Percentiles rank a stretch among this genome's conserved stretches.
These are phyloP conservation scores for Plutella xylostella DNA, from an alignment of 2,888 invertebrate species.

Conservation along the genomic window DNA sequence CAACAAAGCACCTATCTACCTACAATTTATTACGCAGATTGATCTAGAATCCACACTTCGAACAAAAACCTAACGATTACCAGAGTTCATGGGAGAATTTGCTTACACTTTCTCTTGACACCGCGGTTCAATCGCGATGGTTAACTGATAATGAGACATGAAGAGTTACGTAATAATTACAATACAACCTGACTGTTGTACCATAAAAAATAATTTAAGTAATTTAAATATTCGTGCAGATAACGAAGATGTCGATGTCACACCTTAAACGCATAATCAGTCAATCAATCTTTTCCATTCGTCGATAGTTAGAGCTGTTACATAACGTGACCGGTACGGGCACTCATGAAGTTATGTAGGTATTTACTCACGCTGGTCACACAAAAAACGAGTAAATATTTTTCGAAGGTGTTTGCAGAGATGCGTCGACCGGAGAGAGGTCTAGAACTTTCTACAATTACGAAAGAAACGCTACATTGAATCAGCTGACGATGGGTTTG, in stretches of 20 bases:
- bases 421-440: constrained; percentile 24
- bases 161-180: constrained; percentile 7
- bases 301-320: not conserved
- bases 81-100: constrained; percentile 7
- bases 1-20: too few species aligned
- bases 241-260: not conserved
- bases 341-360: too few species aligned
- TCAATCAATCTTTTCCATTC: not conserved
- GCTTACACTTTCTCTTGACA: constrained; percentile 7
- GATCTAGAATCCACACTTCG: too few species aligned
- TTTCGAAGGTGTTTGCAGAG: constrained; percentile 3
- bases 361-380: not conserved
- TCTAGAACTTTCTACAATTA: constrained; percentile 52
- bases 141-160: not conserved
- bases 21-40: too few species aligned
- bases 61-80: not conserved
- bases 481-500: constrained; percentile 41
- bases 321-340: not conserved
- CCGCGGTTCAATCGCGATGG: constrained; percentile 1
- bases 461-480: constrained; percentile 53
- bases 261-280: not conserved
- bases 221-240: not conserved
- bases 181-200: too few species aligned
- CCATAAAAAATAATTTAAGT: too few species aligned
- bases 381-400: not conserved